Conservation (phyloP, 2,888 invertebrate species). For the Coelogynopora nodosa region DNA sequence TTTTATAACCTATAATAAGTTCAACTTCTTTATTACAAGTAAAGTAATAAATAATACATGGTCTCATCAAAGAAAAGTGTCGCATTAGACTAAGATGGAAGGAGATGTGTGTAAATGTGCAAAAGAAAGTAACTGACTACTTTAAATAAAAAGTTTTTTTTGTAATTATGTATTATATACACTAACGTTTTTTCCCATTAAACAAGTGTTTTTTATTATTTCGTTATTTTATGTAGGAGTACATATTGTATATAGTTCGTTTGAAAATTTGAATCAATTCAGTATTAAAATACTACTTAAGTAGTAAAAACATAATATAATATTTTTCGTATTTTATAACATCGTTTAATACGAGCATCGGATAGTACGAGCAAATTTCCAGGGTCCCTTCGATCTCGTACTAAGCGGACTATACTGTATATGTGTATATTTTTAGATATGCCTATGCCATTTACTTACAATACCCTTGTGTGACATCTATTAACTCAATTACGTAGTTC, state of each 20-base stretch:
- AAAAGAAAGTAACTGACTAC: not conserved
- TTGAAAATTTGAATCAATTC: no score
- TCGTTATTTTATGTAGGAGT: no score
- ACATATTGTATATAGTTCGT: no score
- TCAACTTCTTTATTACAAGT: constrained; percentile 19
- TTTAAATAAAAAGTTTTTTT: not conserved
- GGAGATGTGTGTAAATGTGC: not conserved
- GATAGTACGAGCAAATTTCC: constrained; percentile 19
- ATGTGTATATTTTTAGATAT: no score
- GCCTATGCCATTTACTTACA: no score
- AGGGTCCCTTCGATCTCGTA: constrained; percentile 20
- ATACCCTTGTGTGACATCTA: no score
- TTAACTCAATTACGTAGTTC: no score
- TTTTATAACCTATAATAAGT: not conserved
- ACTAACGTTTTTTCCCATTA: no score
- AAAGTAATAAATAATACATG: not conserved
- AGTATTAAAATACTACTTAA: no score
- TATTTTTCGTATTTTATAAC: constrained; percentile 11
- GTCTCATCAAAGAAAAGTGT: not conserved
- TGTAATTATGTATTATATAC: not conserved
- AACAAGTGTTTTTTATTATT: no score
- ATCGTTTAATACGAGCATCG: not conserved
- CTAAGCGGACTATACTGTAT: constrained; percentile 11
- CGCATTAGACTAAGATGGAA: not conserved
- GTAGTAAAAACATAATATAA: no score